A percentile compares a stretch with the other conserved stretches of the same genome.
Conservation (phyloP, 2,797 vertebrate species). For the Buceros bicornis region DNA sequence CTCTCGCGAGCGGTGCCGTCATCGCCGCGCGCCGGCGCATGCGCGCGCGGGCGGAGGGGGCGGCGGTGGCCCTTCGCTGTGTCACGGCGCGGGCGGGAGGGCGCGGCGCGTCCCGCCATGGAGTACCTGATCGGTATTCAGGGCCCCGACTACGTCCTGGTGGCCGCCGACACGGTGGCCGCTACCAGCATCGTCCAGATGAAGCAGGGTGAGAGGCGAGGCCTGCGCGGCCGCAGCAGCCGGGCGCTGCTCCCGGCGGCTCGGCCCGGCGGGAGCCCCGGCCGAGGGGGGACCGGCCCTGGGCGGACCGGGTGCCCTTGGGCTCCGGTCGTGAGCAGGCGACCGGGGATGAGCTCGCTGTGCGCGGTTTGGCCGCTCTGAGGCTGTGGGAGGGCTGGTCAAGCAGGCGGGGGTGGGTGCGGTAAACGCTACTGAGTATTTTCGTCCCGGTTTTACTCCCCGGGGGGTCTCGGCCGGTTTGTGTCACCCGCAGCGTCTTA, state of each 20-base stretch:
- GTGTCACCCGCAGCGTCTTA: accelerated
- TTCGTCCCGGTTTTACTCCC: not conserved
- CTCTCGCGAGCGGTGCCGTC: conserved; percentile 55
- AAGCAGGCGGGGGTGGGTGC: not conserved
- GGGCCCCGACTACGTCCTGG: conserved; percentile 91
- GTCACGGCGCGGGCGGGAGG: conserved; percentile 37
- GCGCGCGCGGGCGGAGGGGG: not conserved
- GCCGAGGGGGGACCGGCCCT: no score
- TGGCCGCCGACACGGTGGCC: conserved; percentile 92
- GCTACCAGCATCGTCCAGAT: conserved; percentile 94
- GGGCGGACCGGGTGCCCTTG: not conserved
- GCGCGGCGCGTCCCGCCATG: conserved; percentile 76
- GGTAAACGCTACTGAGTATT: accelerated
- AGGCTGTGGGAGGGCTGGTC: not conserved
- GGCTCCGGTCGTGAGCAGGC: not conserved
- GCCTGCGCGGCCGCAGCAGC: not conserved
- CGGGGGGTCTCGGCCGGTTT: not conserved
- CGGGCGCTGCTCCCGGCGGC: no score
- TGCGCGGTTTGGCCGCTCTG: accelerated
- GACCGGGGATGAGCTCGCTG: not conserved
- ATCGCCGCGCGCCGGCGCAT: not conserved
- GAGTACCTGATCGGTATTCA: conserved; percentile 97
- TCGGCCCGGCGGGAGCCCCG: not conserved
- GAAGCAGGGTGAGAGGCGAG: conserved; percentile 90
- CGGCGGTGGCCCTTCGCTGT: not conserved